Base-by-base conservation (phyloP, 92 coral and sea anemone species). In the Bergia puertoricense region DNA sequence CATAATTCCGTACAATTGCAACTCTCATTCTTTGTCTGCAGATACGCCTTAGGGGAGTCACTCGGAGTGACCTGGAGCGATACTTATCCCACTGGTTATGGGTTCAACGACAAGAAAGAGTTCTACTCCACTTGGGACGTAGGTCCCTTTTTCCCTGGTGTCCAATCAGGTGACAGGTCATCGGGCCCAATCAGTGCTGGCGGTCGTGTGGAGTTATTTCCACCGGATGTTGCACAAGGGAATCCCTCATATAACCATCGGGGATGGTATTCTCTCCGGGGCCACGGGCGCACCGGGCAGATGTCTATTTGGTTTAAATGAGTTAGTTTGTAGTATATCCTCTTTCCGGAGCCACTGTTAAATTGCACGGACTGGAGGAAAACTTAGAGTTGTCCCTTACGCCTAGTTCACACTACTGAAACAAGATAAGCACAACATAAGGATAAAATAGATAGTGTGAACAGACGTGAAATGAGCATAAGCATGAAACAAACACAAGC, bases 131-230 rank as follows among this genome's bases (percentile, higher is more conserved):
- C 42, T 1, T 95, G 92, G 80, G 8, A 46, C 43, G 89, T 81
- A 75, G 99, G 99, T 0, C 99, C 99, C 15, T 96, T 96, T 84
- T 96, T 95, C 81, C 99, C 99, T 0, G 91, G 98, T 88, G 94
- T 96, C 18, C 99, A 96, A 11, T 90, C 95, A 30, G 99, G 97
- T 2, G 98, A 96, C 78, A 89, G 80, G 45, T 79, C 91, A 20
- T 46, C 80, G 11, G 87, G 94, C 67, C 62, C 89, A 18, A 85
- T 86, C 48, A 23, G 71, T 16, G 85, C 88, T 23, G 93, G 98
- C 72, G 88, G 85, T 13, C 72, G 90, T 3, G 50, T 83, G 9
- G 76, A 88, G 91, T 67, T 84, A 6, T 96, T 85, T 65, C 90
- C 91, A 54, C 98, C 99, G 6, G 99, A 96, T 82, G 91, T 96